Percentiles rank a stretch among this genome's conserved stretches.
phyloP scores from a whole-genome alignment of 2,797 vertebrate species.

The Nothura maculosa region DNA sequence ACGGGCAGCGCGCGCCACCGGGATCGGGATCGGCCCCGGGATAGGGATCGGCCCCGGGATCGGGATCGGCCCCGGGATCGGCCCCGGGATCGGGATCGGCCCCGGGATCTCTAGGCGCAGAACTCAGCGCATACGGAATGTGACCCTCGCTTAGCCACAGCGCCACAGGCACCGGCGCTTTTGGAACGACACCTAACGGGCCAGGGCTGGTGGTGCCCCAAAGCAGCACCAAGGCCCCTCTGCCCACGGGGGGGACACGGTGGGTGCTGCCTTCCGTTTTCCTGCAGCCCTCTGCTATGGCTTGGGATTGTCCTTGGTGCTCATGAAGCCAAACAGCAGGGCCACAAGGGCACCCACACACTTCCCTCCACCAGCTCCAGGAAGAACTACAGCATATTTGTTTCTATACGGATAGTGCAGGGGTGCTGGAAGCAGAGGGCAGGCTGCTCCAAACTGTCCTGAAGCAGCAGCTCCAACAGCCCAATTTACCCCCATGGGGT shows the following conservation, averaged over 20 bases:
- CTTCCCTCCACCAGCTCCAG: not conserved
- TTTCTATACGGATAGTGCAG: no score
- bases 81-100: no score
- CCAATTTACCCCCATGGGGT: not conserved
- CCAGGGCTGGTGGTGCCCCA: not conserved
- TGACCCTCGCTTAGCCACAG: constrained; percentile 20
- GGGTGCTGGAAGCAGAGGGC: not conserved
- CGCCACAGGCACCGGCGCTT: not conserved
- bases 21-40: no score
- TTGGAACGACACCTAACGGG: no score
- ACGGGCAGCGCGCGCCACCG: not conserved
- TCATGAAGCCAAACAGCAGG: not conserved
- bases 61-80: no score
- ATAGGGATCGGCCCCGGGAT: no score
- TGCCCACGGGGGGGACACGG: accelerated
- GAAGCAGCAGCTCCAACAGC: not conserved
- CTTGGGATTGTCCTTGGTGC: not conserved
- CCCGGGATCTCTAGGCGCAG: not conserved
- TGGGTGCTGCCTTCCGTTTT: accelerated
- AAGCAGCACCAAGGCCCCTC: not conserved
- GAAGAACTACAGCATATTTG: not conserved
- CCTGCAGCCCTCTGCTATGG: not conserved
- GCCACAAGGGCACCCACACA: not conserved
- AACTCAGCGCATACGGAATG: not conserved
- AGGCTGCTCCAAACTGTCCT: not conserved